A percentile compares a stretch with the other conserved stretches of the same genome.
Evolutionary conservation across 2,797 vertebrate genomes (phyloP).

Genomic region (Crossoptilon crossoptilon): DNA sequence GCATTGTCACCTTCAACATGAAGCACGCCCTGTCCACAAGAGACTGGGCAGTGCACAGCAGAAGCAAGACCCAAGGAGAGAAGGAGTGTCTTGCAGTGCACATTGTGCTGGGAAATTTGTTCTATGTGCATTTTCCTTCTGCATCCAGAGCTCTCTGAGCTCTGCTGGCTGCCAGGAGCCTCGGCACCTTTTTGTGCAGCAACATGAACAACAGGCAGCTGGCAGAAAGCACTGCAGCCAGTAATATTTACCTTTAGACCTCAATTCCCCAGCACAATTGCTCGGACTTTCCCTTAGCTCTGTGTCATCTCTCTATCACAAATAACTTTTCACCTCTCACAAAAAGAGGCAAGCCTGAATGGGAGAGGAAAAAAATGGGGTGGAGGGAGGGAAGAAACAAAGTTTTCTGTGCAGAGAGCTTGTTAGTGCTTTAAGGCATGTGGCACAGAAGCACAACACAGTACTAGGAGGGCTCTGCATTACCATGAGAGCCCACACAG

Average conservation of each 20-base stretch:
- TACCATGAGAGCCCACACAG: not conserved
- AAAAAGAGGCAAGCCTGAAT: not conserved
- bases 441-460: rapidly evolving
- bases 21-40: not conserved
- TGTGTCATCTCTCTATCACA: not conserved
- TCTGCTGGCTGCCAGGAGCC: not conserved
- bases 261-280: not conserved
- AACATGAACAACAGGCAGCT: not conserved
- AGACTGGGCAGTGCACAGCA: not conserved
- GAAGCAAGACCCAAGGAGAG: not conserved
- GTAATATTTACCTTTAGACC: not conserved
- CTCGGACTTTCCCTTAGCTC: not conserved
- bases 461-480: not conserved
- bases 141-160: not conserved
- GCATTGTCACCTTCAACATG: rapidly evolving
- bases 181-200: not conserved
- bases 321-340: not conserved
- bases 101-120: not conserved
- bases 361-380: not conserved
- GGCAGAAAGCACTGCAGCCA: not conserved
- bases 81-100: not conserved
- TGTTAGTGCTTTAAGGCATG: not conserved
- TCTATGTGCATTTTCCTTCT: not conserved
- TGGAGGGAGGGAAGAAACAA: not conserved
- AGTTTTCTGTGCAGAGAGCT: not conserved